Conservation (phyloP, 2,888 invertebrate genomes). For the Uropetala carovei region DNA sequence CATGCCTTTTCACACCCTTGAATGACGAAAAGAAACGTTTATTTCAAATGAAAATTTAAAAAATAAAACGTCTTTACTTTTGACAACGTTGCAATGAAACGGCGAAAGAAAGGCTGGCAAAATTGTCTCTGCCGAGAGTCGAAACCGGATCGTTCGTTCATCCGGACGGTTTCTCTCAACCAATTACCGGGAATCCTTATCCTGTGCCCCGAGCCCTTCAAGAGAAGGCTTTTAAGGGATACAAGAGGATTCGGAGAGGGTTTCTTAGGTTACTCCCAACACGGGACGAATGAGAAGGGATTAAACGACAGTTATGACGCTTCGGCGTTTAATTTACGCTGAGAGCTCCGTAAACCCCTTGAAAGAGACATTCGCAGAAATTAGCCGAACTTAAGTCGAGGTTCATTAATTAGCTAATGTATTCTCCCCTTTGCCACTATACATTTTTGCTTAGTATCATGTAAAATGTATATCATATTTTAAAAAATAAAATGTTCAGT, state of each 20-base stretch:
- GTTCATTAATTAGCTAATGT: no score
- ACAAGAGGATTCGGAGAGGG: neutral
- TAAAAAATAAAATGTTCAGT: no score
- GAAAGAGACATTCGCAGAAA: neutral
- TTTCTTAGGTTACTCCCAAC: neutral
- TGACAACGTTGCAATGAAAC: no score
- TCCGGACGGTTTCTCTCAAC: neutral
- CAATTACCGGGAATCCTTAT: slow-evolving; percentile 32
- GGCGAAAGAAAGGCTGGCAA: no score
- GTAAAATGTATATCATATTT: no score
- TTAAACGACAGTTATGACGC: slow-evolving; percentile 6
- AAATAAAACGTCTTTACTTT: no score
- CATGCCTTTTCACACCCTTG: no score
- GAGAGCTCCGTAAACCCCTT: neutral
- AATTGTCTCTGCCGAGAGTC: neutral
- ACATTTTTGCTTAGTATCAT: no score
- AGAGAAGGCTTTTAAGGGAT: neutral
- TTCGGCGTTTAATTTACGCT: slow-evolving; percentile 22
- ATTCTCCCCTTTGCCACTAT: no score
- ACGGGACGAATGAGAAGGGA: neutral
- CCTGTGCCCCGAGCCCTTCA: neutral
- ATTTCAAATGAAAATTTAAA: no score
- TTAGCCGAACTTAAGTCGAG: no score
- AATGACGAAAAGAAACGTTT: no score
- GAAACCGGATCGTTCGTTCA: neutral